These are phyloP conservation scores for Mycetomoellerius zeteki DNA, from an alignment of 1,140 invertebrate species.

Conservation along the genomic window DNA sequence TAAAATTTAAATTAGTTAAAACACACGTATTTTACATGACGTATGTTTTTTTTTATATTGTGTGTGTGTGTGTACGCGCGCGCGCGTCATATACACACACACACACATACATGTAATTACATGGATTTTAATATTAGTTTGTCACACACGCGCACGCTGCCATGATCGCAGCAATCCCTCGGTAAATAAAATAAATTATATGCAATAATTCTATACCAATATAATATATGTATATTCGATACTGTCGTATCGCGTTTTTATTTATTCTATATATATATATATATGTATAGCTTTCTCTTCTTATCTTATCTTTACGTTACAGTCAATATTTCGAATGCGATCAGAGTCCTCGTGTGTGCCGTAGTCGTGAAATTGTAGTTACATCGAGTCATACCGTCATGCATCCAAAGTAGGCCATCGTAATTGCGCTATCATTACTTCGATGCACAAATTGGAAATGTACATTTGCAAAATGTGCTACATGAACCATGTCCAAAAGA, in stretches of 20 bases:
- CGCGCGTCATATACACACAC: slow-evolving; percentile 52
- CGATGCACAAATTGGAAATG: background rate
- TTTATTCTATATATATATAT: background rate
- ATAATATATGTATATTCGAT: slow-evolving; percentile 40
- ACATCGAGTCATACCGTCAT: too few relatives aligned
- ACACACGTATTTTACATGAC: slow-evolving; percentile 73
- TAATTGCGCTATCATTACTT: slow-evolving; percentile 24
- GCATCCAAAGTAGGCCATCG: background rate
- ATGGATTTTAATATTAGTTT: slow-evolving; percentile 62
- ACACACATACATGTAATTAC: background rate
- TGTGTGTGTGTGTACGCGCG: background rate
- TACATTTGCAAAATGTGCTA: background rate
- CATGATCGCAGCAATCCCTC: slow-evolving; percentile 45
- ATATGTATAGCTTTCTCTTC: background rate
- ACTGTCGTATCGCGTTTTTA: background rate
- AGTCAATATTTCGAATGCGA: slow-evolving; percentile 58
- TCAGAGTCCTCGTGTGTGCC: slow-evolving; percentile 43
- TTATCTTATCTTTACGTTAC: slow-evolving; percentile 46
- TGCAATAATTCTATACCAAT: slow-evolving; percentile 12
- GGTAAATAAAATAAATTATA: slow-evolving; percentile 67
- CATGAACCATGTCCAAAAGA: background rate
- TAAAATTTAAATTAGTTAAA: slow-evolving; percentile 66
- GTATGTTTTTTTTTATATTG: slow-evolving; percentile 45
- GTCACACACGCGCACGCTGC: slow-evolving; percentile 16
- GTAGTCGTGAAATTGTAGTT: background rate